Base-by-base conservation (phyloP, 2,888 invertebrate species). In the Bhutanitis thaidina region DNA sequence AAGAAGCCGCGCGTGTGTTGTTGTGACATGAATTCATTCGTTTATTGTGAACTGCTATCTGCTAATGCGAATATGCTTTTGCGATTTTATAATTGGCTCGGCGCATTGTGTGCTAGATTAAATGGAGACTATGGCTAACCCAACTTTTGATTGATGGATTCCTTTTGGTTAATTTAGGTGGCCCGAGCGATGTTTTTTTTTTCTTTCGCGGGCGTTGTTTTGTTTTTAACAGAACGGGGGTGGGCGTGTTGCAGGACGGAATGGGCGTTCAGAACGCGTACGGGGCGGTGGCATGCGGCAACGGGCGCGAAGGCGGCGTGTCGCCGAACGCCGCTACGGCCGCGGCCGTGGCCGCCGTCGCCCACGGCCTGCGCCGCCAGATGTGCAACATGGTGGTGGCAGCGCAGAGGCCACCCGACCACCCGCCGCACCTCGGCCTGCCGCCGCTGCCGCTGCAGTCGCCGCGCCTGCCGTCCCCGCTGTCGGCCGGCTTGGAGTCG, bases 341-440 rank as follows among this genome's bases (percentile, higher is more conserved):
- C 44, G 96, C 96, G 30, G 96, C 96, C 32, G 95, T 96, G 35
- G 95, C 95, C 9, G 95, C 95, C 13, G 96, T 96, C 49, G 96
- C 96, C 12, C 95, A 95, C 84, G 95, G 95, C 37, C 89, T 96
- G 52, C 92, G 96, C 44, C 96, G 96, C 62, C 96, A 96, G 81
- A 95, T 96, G 95, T 94, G 94, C 91, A 93, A 92, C 78, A 94
- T 94, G 93, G 93, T 94, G 52, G 95, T 95, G 13, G 81, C 85
- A 7, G 83, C 86, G 34, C 87, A 86, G 65, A 74, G 85, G 14
- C 83, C 85, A 12, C 70, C 74, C 35, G 86, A 86, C 54, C 86
- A 85, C 57, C 77, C 80, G 61, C 85, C 90, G 73, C 90, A 91
- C 83, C 91, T 69, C 64, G 84, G 77, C 59, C 83, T 67, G 62